phyloP scores from a whole-genome alignment of 2,797 vertebrate genomes.

The Dallia pectoralis region DNA sequence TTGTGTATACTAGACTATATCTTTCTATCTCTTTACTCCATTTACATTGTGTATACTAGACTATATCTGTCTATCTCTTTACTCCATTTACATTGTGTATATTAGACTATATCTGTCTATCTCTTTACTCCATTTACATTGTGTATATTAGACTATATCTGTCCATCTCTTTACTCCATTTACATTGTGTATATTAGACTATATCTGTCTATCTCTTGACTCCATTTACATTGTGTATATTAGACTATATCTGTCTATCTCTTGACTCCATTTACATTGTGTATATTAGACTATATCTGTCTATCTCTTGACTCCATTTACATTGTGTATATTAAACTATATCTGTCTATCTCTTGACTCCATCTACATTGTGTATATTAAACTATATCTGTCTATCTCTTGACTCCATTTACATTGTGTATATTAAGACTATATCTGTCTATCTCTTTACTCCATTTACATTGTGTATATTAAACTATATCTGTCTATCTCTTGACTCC shows the following conservation, averaged over 20 bases:
- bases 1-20: constrained; percentile 11
- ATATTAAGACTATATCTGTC: constrained; percentile 16
- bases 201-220: not conserved
- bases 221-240: constrained; percentile 20
- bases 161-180: constrained; percentile 14
- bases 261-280: constrained; percentile 16
- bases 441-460: constrained; percentile 16
- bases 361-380: constrained; percentile 20
- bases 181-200: constrained; percentile 4
- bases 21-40: constrained; percentile 10
- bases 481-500: constrained; percentile 9
- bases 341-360: not conserved
- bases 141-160: constrained; percentile 16
- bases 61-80: constrained; percentile 10
- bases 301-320: constrained; percentile 17
- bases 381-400: constrained; percentile 13
- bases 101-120: constrained; percentile 14
- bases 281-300: constrained; percentile 16
- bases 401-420: constrained; percentile 18
- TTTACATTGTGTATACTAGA: not conserved
- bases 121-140: constrained; percentile 15
- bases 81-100: constrained; percentile 20
- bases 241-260: constrained; percentile 13
- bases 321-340: constrained; percentile 2
- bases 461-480: constrained; percentile 3